A percentile compares a stretch with the other conserved stretches of the same genome.
Conservation (phyloP, 1,140 invertebrate species). For the Campoletis sonorensis region DNA sequence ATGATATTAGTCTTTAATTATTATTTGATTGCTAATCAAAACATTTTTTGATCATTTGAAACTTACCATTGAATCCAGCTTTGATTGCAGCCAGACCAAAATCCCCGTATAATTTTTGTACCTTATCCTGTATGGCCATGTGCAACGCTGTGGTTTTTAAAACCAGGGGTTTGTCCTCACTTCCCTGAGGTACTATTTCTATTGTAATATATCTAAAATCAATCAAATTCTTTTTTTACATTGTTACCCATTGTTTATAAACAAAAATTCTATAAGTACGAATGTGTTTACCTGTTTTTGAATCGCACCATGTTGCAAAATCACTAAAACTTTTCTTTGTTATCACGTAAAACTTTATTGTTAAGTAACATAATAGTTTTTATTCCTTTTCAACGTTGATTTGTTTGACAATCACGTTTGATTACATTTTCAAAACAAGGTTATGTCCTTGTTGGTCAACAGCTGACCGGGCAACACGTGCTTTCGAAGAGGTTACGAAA, state of each 20-base stretch:
- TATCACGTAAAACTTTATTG: background rate
- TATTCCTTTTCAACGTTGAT: background rate
- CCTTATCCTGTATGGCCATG: conserved; percentile 79
- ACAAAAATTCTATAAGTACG: conserved; percentile 40
- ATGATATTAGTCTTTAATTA: too few species aligned
- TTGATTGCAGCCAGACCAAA: conserved; percentile 82
- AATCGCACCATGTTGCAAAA: conserved; percentile 80
- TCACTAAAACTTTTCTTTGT: conserved; percentile 43
- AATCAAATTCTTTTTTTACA: conserved; percentile 5
- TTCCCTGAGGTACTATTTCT: conserved; percentile 76
- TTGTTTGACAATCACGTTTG: too few species aligned
- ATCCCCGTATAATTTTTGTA: conserved; percentile 84
- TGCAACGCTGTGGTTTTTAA: conserved; percentile 79
- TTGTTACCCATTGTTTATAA: background rate
- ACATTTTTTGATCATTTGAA: too few species aligned
- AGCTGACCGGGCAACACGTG: too few species aligned
- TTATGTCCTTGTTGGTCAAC: too few species aligned
- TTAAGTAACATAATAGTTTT: background rate
- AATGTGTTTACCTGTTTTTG: conserved; percentile 80
- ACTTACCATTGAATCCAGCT: conserved; percentile 79
- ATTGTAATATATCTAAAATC: conserved; percentile 80
- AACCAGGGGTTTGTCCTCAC: conserved; percentile 74
- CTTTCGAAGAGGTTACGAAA: too few species aligned
- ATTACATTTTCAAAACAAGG: too few species aligned
- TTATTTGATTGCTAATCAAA: too few species aligned